Conservation (phyloP, 2,113 vertebrate species). For the Oxyura jamaicensis region DNA sequence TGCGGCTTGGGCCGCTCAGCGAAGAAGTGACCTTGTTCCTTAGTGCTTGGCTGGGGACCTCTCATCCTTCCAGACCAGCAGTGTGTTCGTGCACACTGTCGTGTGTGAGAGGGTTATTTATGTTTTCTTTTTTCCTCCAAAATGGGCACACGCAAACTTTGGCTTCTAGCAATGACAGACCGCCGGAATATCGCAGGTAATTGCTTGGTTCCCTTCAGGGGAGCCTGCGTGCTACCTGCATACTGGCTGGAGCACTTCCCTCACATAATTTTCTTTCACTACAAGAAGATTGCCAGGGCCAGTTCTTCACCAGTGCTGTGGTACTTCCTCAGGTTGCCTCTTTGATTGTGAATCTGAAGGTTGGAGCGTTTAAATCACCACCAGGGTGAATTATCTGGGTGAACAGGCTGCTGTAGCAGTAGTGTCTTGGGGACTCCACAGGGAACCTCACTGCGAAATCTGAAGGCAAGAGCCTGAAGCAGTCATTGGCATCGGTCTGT, state of each 20-base stretch:
- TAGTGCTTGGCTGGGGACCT: neutral
- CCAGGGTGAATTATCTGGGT: no score
- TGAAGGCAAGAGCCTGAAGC: neutral
- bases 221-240: neutral
- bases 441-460: neutral
- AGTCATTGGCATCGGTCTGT: neutral
- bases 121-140: neutral
- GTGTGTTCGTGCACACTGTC: neutral
- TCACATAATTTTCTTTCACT: neutral
- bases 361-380: neutral
- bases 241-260: neutral
- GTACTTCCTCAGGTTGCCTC: neutral
- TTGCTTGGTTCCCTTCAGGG: neutral
- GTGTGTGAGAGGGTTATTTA: neutral
- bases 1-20: neutral
- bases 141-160: neutral
- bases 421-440: fast-evolving
- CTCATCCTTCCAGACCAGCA: neutral
- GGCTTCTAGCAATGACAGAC: neutral
- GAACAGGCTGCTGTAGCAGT: neutral
- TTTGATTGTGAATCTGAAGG: neutral
- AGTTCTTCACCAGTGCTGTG: neutral
- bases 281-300: neutral
- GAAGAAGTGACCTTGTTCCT: neutral
- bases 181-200: neutral